Base-by-base conservation (phyloP, 2,888 invertebrate species). In the Epistrophella euchroma region DNA sequence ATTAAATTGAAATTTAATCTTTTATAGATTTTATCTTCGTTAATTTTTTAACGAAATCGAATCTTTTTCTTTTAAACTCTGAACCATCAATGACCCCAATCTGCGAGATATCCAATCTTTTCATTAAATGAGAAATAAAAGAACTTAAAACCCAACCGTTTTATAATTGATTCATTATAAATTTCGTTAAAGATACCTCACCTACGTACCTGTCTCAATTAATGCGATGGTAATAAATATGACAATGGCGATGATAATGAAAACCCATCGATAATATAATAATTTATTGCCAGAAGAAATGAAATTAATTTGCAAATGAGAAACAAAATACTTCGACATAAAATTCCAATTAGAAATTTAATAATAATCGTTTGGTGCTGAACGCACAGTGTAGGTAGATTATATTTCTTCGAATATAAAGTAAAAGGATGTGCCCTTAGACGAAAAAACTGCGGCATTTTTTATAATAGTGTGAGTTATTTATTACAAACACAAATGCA, bases 181-280 rank as follows among this genome's bases (percentile, higher is more conserved):
- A 22, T 22, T 17, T 47, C 4, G 11, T 10, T 47, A 4, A 10
- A 47, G 9, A 17, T 45, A 45, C 45, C 13, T 13, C n/a, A 25
- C 45, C 5, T 7, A 5, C 17, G 4, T 47, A 47, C 45, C 45
- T 47, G 45, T 17, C 17, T 17, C 10, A 47, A 47, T 15, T 43
- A 43, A 43, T 9, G 17, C 2, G 43, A 43, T 40, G 40, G n/a
- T 40, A 40, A 40, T 40, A 43, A 43, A 43, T 43, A 43, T 22
- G 50, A 50, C 1, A 2, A 5, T 50, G 50, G 13, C 19, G 50
- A 22, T 50, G 13, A 50, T 22, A 50, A 13, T 22, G 50, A 22
- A 50, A 50, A 50, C 22, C 50, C 50, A 50, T 50, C 50, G 50
- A 50, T 50, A 50, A 22, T 47, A 50, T 22, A 13, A 13, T 22